Evolutionary conservation across 2,888 invertebrate genomes (phyloP).

Genomic region (Abrostola tripartita): DNA sequence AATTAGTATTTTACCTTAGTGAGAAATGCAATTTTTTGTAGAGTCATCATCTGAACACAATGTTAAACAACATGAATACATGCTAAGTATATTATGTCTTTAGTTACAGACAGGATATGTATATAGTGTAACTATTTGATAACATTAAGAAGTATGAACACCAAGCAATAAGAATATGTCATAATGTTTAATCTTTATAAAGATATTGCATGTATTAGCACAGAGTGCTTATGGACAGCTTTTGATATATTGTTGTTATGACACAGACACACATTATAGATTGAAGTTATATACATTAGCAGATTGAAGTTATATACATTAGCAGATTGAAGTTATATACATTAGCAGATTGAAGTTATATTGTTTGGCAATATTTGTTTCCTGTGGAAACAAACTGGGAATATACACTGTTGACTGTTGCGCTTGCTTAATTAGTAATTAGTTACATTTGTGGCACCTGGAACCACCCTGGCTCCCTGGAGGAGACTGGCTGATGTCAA

Average conservation of each 20-base stretch:
- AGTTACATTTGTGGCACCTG: conserved; percentile 2
- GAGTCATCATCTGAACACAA: background rate
- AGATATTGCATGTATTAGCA: background rate
- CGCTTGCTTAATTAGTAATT: conserved; percentile 18
- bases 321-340: conserved; percentile 11
- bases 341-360: conserved; percentile 11
- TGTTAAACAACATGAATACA: background rate
- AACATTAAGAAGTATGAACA: background rate
- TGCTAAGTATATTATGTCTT: background rate
- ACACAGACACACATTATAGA: conserved; percentile 14
- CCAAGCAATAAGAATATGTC: background rate
- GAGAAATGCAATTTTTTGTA: conserved; percentile 2
- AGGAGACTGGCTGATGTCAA: conserved; percentile 10
- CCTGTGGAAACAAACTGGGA: conserved; percentile 28
- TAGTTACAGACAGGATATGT: background rate
- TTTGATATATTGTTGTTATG: background rate
- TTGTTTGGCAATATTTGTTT: conserved; percentile 19
- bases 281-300: conserved; percentile 11
- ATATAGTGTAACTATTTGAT: background rate
- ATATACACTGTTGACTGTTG: conserved; percentile 11
- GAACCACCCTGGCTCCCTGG: background rate
- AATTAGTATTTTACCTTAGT: conserved; percentile 9
- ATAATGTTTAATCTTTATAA: background rate
- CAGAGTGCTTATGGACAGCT: conserved; percentile 5
- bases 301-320: conserved; percentile 11